Conservation (phyloP, 2,113 vertebrate genomes). For the Elgaria multicarinata region DNA sequence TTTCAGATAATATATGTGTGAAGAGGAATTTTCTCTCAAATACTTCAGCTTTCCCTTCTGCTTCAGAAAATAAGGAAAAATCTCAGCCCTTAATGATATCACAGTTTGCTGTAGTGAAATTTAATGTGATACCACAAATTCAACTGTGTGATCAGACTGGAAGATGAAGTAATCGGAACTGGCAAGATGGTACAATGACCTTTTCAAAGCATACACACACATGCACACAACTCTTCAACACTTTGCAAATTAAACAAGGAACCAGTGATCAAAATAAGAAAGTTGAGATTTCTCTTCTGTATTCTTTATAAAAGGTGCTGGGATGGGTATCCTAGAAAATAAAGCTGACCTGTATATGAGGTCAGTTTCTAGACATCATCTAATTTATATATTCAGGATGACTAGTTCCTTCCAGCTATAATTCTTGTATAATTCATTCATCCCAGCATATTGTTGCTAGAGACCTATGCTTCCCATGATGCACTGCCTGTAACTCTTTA, state of each 20-base stretch:
- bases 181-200: constrained; percentile 39
- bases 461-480: neutral
- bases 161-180: constrained; percentile 26
- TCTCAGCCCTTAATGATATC: constrained; percentile 7
- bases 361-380: neutral
- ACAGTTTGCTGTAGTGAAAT: constrained; percentile 35
- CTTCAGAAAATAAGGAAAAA: constrained; percentile 28
- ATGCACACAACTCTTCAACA: neutral
- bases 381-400: neutral
- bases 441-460: neutral
- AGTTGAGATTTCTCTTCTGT: neutral
- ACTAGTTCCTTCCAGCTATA: neutral
- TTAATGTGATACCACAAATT: constrained; percentile 16
- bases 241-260: neutral
- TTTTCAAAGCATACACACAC: constrained; percentile 9
- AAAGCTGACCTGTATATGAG: neutral
- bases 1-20: constrained; percentile 51
- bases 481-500: neutral
- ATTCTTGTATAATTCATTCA: neutral
- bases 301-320: neutral
- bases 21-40: constrained; percentile 21
- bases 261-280: neutral
- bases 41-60: constrained; percentile 41
- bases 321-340: neutral
- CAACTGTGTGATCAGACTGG: constrained; percentile 16